A percentile compares a stretch with the other conserved stretches of the same genome.
Evolutionary conservation across 2,888 invertebrate species (phyloP).

Genomic region (Ophraella communa): DNA sequence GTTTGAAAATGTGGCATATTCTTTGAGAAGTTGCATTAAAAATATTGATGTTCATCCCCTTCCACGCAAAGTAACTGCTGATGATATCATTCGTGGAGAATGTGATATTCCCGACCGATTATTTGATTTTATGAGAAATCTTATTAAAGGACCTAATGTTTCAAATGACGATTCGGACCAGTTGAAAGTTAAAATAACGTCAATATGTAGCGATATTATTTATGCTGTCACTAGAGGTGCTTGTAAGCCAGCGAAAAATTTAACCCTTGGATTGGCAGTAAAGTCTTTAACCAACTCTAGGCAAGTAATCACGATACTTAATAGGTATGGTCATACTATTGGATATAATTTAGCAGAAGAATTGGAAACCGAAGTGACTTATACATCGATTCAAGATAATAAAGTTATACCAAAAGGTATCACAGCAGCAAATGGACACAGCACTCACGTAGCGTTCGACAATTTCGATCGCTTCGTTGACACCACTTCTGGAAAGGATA

Average conservation of each 20-base stretch:
- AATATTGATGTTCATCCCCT: slow-evolving; percentile 35
- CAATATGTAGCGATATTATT: slow-evolving; percentile 43
- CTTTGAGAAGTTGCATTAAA: slow-evolving; percentile 46
- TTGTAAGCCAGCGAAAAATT: not conserved
- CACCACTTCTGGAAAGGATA: slow-evolving; percentile 41
- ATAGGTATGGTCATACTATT: slow-evolving; percentile 48
- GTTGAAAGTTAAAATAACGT: slow-evolving; percentile 3
- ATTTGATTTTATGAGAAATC: slow-evolving; percentile 25
- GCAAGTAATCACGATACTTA: slow-evolving; percentile 45
- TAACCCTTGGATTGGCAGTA: slow-evolving; percentile 39
- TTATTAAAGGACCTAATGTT: not conserved
- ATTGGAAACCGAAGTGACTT: slow-evolving; percentile 47
- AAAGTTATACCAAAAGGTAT: slow-evolving; percentile 46
- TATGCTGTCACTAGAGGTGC: slow-evolving; percentile 13
- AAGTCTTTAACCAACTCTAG: slow-evolving; percentile 45
- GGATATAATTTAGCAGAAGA: slow-evolving; percentile 48
- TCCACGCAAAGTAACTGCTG: slow-evolving; percentile 25
- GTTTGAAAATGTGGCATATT: slow-evolving; percentile 43
- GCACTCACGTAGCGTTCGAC: slow-evolving; percentile 49
- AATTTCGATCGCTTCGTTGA: slow-evolving; percentile 14
- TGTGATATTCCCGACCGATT: slow-evolving; percentile 12
- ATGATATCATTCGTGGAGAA: slow-evolving; percentile 24
- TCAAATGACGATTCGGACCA: too few species aligned
- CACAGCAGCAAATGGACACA: slow-evolving; percentile 29
- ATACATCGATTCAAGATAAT: slow-evolving; percentile 28